Evolutionary conservation across 1,140 invertebrate genomes (phyloP), one percentile per base, ranked within the genome.

Genomic region (Bilobella aurantiaca): DNA sequence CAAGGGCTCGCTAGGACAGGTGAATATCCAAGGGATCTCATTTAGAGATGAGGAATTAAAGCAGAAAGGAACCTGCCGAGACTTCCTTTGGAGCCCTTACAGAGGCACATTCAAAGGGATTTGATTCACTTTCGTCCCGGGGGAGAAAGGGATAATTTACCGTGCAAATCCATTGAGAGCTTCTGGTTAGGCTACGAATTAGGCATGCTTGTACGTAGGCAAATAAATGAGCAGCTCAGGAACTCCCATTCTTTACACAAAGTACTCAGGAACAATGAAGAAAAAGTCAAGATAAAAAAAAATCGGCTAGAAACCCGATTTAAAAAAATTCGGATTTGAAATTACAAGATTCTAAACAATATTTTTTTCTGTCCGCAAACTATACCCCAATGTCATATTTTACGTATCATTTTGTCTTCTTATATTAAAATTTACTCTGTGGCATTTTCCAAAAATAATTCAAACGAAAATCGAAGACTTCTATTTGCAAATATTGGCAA

Each of bases 121-220:
- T n/a, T n/a, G n/a, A n/a, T n/a, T n/a, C n/a, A n/a, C n/a, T n/a
- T 53, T 23, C 25, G 21, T 53, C 49, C 23, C 21, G 49, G 14
- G 23, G 12, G 49, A 53, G 14, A 23, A 8, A n/a, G n/a, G n/a
- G n/a, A 70, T 70, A 70, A 70, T 70, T 65, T 49, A 70, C 62
- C 69, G 63, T 67, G 69, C 64, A 70, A 70, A 70, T 70, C 69
- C 65, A 70, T 70, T 67, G 62, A 70, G n/a, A 62, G 68, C 68
- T 69, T 66, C 68, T 69, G 68, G 68, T 69, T 69, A 69, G 56
- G 68, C 59, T 65, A 63, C 60, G 30, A 56, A 66, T 69, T 69
- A 62, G 64, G 30, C 49, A 66, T 63, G 68, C 68, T 69, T 69
- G 68, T 63, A 69, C 64, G 63, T 63, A 69, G 60, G 60, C 62